phyloP scores from a whole-genome alignment of 2,888 invertebrate species.

The Diplazon laetatorius region DNA sequence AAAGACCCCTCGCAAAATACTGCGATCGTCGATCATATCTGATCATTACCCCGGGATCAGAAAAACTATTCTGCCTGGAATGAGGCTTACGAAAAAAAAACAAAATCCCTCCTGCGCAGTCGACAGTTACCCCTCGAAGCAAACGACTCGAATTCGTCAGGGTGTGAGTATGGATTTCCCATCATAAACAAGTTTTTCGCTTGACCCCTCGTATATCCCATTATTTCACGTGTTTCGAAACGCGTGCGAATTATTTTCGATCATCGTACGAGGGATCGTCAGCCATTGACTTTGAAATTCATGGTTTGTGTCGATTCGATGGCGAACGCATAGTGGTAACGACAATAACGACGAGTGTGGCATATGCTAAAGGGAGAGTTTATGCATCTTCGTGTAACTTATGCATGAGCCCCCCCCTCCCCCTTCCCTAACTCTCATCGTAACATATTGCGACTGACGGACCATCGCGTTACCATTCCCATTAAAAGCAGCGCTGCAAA shows the following conservation, averaged over 20 bases:
- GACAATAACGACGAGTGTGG: conserved; percentile 13
- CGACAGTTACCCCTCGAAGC: conserved; percentile 14
- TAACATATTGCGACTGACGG: conserved; percentile 68
- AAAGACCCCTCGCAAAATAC: conserved; percentile 26
- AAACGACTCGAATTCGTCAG: conserved; percentile 11
- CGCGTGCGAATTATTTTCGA: background rate
- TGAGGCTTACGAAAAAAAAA: conserved; percentile 12
- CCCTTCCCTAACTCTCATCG: conserved; percentile 60
- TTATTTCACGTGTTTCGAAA: background rate
- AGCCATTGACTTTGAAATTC: conserved; percentile 3
- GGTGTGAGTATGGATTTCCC: background rate
- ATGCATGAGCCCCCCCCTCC: conserved; percentile 25
- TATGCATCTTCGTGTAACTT: conserved; percentile 40
- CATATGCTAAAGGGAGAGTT: conserved; percentile 56
- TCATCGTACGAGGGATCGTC: background rate
- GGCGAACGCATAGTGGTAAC: background rate
- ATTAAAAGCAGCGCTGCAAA: conserved; percentile 47
- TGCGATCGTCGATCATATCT: conserved; percentile 6
- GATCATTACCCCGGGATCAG: conserved; percentile 23
- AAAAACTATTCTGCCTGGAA: conserved; percentile 13
- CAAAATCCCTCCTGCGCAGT: conserved; percentile 1
- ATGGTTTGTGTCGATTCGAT: background rate
- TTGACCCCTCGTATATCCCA: background rate
- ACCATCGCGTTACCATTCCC: conserved; percentile 56
- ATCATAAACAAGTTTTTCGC: background rate